A percentile compares a stretch with the other conserved stretches of the same genome.
Conservation (phyloP, 2,888 invertebrate genomes). For the Meloe dianella region DNA sequence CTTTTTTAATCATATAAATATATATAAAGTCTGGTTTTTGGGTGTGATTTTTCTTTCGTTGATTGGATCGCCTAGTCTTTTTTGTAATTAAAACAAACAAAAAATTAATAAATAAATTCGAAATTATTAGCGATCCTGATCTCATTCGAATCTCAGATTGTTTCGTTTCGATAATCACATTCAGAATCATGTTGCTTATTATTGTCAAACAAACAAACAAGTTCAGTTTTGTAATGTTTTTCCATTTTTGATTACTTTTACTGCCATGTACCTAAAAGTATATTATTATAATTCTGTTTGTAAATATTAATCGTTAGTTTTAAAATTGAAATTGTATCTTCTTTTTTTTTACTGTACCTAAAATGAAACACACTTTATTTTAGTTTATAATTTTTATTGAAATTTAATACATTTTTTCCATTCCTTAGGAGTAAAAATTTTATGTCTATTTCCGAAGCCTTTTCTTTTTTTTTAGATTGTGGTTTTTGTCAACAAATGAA, state of each 20-base stretch:
- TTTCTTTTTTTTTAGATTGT: not conserved
- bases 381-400: constrained; percentile 5
- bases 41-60: constrained; percentile 21
- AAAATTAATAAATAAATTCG: no score
- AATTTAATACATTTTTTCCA: constrained; percentile 10
- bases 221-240: constrained; percentile 26
- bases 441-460: not conserved
- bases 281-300: constrained; percentile 42
- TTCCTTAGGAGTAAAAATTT: constrained; percentile 6
- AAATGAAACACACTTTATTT: not conserved
- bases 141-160: constrained; percentile 34
- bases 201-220: not conserved
- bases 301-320: constrained; percentile 38
- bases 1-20: no score
- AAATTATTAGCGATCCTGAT: constrained; percentile 38
- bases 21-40: constrained; percentile 9
- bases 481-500: not conserved
- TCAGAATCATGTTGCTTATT: constrained; percentile 15
- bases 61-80: constrained; percentile 44
- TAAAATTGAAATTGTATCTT: constrained; percentile 4
- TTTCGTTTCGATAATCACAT: not conserved
- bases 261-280: constrained; percentile 44
- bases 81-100: no score
- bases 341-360: not conserved
- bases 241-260: constrained; percentile 35